Evolutionary conservation across 2,797 vertebrate species (phyloP).

Genomic region (Hoplostethus atlanticus): DNA sequence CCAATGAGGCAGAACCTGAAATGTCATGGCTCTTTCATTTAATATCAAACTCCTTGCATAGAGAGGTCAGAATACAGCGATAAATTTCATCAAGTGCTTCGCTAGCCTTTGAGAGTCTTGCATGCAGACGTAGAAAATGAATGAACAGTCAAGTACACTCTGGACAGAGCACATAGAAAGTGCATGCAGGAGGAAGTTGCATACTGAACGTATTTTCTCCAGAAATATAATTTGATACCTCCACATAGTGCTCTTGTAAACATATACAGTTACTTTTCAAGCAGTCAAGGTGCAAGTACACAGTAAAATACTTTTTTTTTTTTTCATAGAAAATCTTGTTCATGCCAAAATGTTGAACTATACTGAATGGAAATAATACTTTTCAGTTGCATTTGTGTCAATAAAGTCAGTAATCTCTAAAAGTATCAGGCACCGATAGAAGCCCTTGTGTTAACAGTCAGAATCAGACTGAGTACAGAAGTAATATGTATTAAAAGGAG

Average conservation of each 20-base stretch:
- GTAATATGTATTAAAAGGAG: conserved; percentile 46
- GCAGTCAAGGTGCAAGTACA: conserved; percentile 73
- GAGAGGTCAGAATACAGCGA: conserved; percentile 83
- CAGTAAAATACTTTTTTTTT: conserved; percentile 59
- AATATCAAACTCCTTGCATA: conserved; percentile 91
- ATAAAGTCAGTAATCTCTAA: conserved; percentile 54
- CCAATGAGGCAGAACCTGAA: conserved; percentile 99
- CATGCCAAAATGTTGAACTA: conserved; percentile 65
- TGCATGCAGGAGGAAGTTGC: conserved; percentile 79
- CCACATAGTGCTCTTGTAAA: conserved; percentile 66
- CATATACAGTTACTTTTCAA: conserved; percentile 66
- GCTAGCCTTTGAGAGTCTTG: conserved; percentile 49
- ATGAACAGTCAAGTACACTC: conserved; percentile 68
- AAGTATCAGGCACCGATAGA: conserved; percentile 63
- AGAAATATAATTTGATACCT: conserved; percentile 59
- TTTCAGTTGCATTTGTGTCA: conserved; percentile 56
- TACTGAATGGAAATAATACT: conserved; percentile 55
- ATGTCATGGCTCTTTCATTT: conserved; percentile 98
- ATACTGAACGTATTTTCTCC: conserved; percentile 40
- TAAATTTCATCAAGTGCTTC: conserved; percentile 66
- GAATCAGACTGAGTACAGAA: conserved; percentile 64
- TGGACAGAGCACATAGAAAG: conserved; percentile 66
- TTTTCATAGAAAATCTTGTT: conserved; percentile 64
- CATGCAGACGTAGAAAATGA: conserved; percentile 83
- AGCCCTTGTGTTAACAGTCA: conserved; percentile 70